These are phyloP conservation scores for Oikopleura vanhoeffeni DNA, from an alignment of 23 tunicate genomes.

Conservation along the genomic window DNA sequence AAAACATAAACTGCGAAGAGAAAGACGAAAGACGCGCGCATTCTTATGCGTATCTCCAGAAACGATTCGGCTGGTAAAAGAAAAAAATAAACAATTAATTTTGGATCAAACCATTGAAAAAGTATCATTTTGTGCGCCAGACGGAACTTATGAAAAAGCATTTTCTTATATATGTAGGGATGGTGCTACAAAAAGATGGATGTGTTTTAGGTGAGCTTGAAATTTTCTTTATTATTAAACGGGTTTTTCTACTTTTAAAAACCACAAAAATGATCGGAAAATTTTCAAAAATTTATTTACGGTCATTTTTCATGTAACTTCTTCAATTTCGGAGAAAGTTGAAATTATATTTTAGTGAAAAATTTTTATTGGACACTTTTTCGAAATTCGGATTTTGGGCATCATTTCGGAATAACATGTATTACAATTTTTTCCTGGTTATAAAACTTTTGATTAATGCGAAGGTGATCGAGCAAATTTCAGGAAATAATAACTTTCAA, in stretches of 20 bases:
- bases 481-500: too few relatives aligned
- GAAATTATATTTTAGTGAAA: too few relatives aligned
- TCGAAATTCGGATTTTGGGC: too few relatives aligned
- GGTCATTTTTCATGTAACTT: not conserved
- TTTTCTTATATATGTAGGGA: conserved; percentile 94
- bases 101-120: conserved; percentile 98
- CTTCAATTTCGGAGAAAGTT: too few relatives aligned
- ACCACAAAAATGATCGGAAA: too few relatives aligned
- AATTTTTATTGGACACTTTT: too few relatives aligned
- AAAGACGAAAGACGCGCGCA: conserved; percentile 35
- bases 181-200: conserved; percentile 86
- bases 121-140: conserved; percentile 97
- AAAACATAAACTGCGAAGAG: conserved; percentile 18
- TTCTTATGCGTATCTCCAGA: conserved; percentile 75
- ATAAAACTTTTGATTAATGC: too few relatives aligned
- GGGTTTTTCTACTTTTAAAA: too few relatives aligned
- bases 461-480: too few relatives aligned
- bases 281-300: not conserved
- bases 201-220: conserved; percentile 42
- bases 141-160: conserved; percentile 65
- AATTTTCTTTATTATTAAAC: too few relatives aligned
- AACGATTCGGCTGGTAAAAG: conserved; percentile 73
- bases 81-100: conserved; percentile 71
- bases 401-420: too few relatives aligned
- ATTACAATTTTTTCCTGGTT: too few relatives aligned